Percentiles rank a stretch among this genome's conserved stretches.
phyloP scores from a whole-genome alignment of 2,113 vertebrate genomes.

The Donacobius atricapilla region DNA sequence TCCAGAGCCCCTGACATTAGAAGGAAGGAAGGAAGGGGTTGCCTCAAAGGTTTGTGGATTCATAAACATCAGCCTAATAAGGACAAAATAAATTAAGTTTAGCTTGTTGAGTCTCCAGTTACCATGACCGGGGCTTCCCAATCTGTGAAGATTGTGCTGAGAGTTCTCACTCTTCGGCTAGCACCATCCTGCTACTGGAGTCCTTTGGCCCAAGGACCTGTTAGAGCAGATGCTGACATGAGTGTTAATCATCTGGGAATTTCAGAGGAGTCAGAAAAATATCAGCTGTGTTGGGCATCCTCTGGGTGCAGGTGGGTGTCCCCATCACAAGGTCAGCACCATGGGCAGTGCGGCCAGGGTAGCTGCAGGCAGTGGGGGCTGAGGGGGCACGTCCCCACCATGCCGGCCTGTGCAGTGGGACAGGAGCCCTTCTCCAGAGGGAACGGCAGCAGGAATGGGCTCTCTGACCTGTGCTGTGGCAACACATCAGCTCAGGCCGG shows the following conservation, averaged over 20 bases:
- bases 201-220: background rate
- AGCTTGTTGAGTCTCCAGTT: background rate
- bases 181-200: background rate
- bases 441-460: fast-evolving
- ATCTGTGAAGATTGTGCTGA: background rate
- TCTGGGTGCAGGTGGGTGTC: fast-evolving
- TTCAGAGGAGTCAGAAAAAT: background rate
- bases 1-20: background rate
- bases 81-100: background rate
- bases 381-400: fast-evolving
- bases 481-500: fast-evolving
- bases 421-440: fast-evolving
- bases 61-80: background rate
- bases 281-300: background rate
- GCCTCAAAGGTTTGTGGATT: background rate
- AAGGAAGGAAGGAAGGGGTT: background rate
- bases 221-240: background rate
- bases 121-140: background rate
- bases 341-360: fast-evolving
- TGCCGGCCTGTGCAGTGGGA: fast-evolving
- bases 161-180: fast-evolving
- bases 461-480: fast-evolving
- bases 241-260: background rate
- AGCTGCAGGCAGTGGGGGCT: background rate
- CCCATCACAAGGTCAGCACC: fast-evolving